A percentile compares a stretch with the other conserved stretches of the same genome.
Conservation (phyloP, 2,888 invertebrate genomes). For the Ametastegia equiseti region DNA sequence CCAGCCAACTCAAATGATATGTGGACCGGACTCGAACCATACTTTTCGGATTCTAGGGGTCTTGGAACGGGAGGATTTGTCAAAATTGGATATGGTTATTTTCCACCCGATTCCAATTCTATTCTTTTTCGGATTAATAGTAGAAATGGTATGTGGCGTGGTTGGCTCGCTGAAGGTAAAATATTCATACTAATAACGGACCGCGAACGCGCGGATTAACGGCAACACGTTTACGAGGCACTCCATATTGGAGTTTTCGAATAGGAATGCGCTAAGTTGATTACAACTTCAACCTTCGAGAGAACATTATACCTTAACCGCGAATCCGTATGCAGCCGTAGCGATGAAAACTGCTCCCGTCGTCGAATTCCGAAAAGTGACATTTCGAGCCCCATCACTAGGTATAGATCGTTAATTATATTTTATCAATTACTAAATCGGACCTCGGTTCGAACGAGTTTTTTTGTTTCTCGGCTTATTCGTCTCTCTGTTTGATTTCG, state of each 20-base stretch:
- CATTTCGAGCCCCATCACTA: background rate
- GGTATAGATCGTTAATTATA: conserved; percentile 15
- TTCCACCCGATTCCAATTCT: too few relatives aligned
- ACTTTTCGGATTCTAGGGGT: too few relatives aligned
- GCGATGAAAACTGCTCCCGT: conserved; percentile 8
- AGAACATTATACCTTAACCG: background rate
- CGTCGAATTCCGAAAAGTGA: background rate
- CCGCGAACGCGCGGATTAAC: background rate
- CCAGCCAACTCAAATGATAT: too few relatives aligned
- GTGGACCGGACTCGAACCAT: too few relatives aligned
- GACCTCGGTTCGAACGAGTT: background rate
- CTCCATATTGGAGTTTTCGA: background rate
- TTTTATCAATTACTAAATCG: conserved; percentile 11
- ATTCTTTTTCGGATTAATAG: too few relatives aligned
- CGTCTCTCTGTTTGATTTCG: background rate
- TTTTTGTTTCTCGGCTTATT: background rate
- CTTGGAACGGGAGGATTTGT: too few relatives aligned
- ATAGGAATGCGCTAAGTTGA: conserved; percentile 7
- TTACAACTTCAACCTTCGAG: background rate
- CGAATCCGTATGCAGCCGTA: background rate
- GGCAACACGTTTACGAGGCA: conserved; percentile 3
- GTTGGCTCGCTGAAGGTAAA: background rate
- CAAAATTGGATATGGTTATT: too few relatives aligned
- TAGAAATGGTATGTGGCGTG: background rate
- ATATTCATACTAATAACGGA: background rate